Evolutionary conservation across 2,797 vertebrate genomes (phyloP).

Genomic region (Diplodus sargus): DNA sequence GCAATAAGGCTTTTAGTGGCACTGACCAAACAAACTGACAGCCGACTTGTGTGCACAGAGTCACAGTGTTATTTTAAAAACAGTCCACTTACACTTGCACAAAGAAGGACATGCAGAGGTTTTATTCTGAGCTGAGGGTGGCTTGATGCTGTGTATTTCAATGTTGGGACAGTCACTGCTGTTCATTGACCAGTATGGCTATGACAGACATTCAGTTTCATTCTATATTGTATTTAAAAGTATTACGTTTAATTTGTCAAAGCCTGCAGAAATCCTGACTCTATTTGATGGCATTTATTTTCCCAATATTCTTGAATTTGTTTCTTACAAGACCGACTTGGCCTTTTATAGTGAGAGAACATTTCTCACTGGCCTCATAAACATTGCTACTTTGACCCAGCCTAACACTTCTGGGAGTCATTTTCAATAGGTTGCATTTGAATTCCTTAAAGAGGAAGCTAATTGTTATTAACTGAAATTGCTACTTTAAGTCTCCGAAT

Average conservation of each 20-base stretch:
- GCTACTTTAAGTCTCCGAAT: neutral
- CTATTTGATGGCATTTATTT: neutral
- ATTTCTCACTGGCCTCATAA: constrained; percentile 5
- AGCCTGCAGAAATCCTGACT: neutral
- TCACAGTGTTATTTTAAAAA: too few species aligned
- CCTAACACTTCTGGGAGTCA: neutral
- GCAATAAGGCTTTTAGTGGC: too few species aligned
- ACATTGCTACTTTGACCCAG: neutral
- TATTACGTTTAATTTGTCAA: neutral
- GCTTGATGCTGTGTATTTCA: too few species aligned
- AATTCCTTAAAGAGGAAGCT: neutral
- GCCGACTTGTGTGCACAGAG: too few species aligned
- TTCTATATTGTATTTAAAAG: neutral
- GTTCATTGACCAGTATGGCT: neutral
- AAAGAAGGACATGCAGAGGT: too few species aligned
- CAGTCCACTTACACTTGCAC: too few species aligned
- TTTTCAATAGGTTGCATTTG: neutral
- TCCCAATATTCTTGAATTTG: neutral
- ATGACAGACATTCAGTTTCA: neutral
- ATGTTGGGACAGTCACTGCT: too few species aligned
- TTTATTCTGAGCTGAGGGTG: too few species aligned
- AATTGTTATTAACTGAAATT: constrained; percentile 1
- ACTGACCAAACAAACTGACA: too few species aligned
- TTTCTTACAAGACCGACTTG: neutral
- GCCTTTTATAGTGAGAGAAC: neutral